phyloP scores from a whole-genome alignment of 2,888 invertebrate genomes.

The Hartigia nigra region DNA sequence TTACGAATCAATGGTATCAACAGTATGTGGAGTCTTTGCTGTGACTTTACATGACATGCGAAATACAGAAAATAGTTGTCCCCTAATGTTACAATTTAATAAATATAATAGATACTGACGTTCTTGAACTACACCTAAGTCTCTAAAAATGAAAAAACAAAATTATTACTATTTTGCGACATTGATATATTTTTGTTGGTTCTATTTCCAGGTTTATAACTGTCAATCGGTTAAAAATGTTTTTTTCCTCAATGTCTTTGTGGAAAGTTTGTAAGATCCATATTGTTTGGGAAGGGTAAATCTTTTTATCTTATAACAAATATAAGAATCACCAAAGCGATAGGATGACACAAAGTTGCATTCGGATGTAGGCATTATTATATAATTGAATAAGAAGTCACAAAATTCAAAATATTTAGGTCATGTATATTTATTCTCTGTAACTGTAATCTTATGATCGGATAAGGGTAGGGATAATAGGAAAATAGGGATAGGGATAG shows the following conservation, averaged over 20 bases:
- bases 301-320: slow-evolving; percentile 22
- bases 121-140: not conserved
- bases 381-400: not conserved
- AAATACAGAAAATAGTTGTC: not conserved
- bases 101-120: not conserved
- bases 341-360: slow-evolving; percentile 25
- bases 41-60: not conserved
- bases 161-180: not conserved
- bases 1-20: no score
- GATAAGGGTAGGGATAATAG: no score
- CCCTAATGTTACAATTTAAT: not conserved
- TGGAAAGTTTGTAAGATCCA: slow-evolving; percentile 25
- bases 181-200: no score
- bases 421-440: no score
- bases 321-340: slow-evolving; percentile 22
- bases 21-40: no score
- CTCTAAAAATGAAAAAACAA: not conserved
- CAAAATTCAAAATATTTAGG: not conserved
- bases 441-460: no score
- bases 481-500: no score
- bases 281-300: slow-evolving; percentile 17
- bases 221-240: not conserved
- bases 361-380: slow-evolving; percentile 19
- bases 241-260: not conserved
- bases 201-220: not conserved